Conservation (phyloP, 2,113 vertebrate species). For the Lophotis ruficrista region DNA sequence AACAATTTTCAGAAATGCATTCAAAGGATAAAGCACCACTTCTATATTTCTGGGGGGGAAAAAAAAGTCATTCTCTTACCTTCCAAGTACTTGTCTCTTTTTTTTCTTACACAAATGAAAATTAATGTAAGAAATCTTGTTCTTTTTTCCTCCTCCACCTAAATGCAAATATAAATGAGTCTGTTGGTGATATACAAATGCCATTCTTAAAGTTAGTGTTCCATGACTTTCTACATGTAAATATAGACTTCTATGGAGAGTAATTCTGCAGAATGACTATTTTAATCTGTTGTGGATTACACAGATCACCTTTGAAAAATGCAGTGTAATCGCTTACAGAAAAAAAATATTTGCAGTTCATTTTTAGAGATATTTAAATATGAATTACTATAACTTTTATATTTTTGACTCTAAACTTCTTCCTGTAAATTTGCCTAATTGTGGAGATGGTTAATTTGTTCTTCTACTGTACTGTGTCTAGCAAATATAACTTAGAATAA, state of each 20-base stretch:
- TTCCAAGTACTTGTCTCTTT: not conserved
- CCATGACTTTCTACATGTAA: not conserved
- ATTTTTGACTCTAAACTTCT: not conserved
- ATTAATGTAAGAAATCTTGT: not conserved
- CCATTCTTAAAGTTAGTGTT: not conserved
- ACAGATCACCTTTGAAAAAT: not conserved
- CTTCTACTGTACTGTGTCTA: not conserved
- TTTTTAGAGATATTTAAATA: not conserved
- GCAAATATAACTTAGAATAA: not conserved
- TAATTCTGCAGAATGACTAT: not conserved
- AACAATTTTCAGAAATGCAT: not conserved
- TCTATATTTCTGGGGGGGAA: accelerated
- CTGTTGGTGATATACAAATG: not conserved
- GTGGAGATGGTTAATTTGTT: not conserved
- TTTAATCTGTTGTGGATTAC: not conserved
- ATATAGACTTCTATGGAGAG: not conserved
- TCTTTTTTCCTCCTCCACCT: not conserved
- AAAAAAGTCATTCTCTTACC: not conserved
- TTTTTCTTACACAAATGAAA: not conserved
- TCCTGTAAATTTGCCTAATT: not conserved
- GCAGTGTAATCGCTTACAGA: not conserved
- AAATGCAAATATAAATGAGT: not conserved
- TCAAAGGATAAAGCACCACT: not conserved
- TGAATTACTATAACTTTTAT: not conserved
- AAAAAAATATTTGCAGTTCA: not conserved